Conservation (phyloP, 2,888 invertebrate species). For the Tipula confusa region DNA sequence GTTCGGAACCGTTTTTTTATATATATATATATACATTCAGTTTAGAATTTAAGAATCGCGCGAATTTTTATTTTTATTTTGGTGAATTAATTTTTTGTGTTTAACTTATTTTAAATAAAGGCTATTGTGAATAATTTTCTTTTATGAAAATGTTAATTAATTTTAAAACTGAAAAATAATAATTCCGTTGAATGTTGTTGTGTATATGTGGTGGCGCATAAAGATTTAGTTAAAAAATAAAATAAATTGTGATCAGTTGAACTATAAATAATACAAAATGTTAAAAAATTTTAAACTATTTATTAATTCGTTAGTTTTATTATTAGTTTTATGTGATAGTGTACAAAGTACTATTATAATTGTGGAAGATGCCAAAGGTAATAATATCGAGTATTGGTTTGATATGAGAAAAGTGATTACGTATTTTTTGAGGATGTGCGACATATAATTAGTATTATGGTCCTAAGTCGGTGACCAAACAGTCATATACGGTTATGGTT, state of each 20-base stretch:
- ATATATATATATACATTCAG: no score
- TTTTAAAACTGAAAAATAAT: not conserved
- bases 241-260: not conserved
- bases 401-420: not conserved
- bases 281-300: not conserved
- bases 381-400: not conserved
- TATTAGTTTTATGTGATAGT: conserved; percentile 10
- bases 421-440: not conserved
- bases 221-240: not conserved
- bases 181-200: not conserved
- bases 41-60: no score
- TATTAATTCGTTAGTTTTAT: not conserved
- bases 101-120: not conserved
- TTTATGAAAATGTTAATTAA: conserved; percentile 12
- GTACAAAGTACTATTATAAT: conserved; percentile 48
- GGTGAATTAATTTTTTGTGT: not conserved
- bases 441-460: not conserved
- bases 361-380: conserved; percentile 51
- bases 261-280: not conserved
- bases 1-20: no score
- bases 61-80: not conserved
- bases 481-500: not conserved
- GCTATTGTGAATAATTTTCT: not conserved
- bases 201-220: not conserved
- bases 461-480: not conserved